phyloP scores from a whole-genome alignment of 2,797 vertebrate genomes.

The Mallotus villosus region DNA sequence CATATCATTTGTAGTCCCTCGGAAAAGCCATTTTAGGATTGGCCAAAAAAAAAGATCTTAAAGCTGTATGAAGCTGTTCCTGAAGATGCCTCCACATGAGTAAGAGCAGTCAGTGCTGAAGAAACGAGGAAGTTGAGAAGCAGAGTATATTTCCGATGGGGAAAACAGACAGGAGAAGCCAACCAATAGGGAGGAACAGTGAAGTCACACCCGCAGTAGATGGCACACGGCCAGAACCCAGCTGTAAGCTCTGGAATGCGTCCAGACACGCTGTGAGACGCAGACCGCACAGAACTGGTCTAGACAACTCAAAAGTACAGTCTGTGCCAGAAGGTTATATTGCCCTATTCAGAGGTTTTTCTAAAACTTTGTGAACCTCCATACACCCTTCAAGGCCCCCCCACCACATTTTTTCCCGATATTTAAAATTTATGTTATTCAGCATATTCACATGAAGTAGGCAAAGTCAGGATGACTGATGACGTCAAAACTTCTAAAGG shows the following conservation, averaged over 20 bases:
- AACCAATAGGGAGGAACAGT: conserved; percentile 5
- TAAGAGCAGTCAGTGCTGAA: background rate
- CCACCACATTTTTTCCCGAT: too few species aligned
- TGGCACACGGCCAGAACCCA: conserved; percentile 11
- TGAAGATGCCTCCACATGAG: background rate
- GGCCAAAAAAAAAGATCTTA: background rate
- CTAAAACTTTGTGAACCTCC: too few species aligned
- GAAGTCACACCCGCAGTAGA: conserved; percentile 4
- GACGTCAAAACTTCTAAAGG: too few species aligned
- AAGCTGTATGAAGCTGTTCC: background rate
- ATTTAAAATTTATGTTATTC: too few species aligned
- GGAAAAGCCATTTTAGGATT: background rate
- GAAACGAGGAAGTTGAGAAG: background rate
- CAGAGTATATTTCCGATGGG: background rate
- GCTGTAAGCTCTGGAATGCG: conserved; percentile 21
- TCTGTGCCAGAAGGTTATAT: too few species aligned
- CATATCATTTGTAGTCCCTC: background rate
- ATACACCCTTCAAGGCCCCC: too few species aligned
- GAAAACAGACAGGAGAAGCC: background rate
- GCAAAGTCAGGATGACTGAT: too few species aligned
- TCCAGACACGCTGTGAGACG: background rate
- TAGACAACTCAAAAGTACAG: background rate
- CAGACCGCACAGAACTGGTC: background rate
- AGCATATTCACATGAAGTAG: too few species aligned
- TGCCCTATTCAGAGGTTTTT: too few species aligned